Percentiles rank a stretch among this genome's conserved stretches.
Evolutionary conservation across 2,888 invertebrate genomes (phyloP).

Genomic region (Bimastos eiseni): DNA sequence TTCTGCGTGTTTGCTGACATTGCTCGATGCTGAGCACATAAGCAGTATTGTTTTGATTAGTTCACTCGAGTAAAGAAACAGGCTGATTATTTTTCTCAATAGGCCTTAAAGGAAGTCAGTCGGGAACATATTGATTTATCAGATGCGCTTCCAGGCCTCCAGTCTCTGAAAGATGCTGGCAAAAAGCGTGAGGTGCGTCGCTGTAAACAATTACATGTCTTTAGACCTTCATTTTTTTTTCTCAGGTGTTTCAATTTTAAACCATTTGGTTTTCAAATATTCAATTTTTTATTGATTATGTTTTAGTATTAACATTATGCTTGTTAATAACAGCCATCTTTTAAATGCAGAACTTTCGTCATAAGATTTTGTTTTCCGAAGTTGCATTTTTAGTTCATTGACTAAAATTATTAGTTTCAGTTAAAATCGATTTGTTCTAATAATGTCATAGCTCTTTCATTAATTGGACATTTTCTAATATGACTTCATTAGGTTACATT

Average conservation of each 20-base stretch:
- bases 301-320: neutral
- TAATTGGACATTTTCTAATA: neutral
- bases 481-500: neutral
- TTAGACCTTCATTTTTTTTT: no score
- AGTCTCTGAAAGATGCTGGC: slow-evolving; percentile 20
- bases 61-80: neutral
- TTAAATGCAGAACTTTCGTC: neutral
- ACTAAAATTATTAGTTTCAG: neutral
- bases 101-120: slow-evolving; percentile 28
- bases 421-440: neutral
- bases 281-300: no score
- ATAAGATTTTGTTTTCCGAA: neutral
- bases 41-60: neutral
- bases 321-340: neutral
- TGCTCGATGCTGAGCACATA: neutral
- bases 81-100: neutral
- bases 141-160: neutral
- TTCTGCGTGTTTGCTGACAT: neutral
- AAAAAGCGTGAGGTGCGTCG: slow-evolving; percentile 20
- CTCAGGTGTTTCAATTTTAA: no score
- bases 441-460: no score
- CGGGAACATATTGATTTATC: slow-evolving; percentile 16
- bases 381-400: neutral
- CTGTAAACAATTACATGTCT: neutral
- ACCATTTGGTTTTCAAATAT: neutral